Evolutionary conservation across 2,888 invertebrate genomes (phyloP).

Genomic region (Ophion slaviceki): DNA sequence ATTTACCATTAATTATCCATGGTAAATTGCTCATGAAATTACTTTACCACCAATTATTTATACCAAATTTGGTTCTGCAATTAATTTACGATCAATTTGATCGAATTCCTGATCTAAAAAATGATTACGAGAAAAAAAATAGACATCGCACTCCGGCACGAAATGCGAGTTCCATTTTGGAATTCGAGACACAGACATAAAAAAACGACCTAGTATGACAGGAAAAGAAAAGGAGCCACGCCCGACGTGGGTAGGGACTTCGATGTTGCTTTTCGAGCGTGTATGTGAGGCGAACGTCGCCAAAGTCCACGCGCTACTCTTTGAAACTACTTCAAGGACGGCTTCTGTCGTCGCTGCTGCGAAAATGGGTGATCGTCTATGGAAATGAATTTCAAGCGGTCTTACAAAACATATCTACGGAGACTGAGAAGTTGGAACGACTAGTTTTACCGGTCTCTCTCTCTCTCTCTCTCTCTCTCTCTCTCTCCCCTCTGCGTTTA

Average conservation of each 20-base stretch:
- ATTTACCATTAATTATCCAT: background rate
- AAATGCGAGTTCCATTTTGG: conserved; percentile 20
- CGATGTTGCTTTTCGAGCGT: conserved; percentile 52
- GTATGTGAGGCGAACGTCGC: conserved; percentile 62
- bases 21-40: background rate
- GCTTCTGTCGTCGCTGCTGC: conserved; percentile 38
- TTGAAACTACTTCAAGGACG: conserved; percentile 67
- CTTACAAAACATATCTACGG: conserved; percentile 41
- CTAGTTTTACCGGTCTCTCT: conserved; percentile 41
- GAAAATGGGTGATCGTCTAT: conserved; percentile 69
- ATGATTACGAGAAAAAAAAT: conserved; percentile 6
- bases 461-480: background rate
- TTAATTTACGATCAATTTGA: background rate
- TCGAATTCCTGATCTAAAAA: background rate
- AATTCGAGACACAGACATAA: conserved; percentile 51
- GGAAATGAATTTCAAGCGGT: conserved; percentile 65
- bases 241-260: conserved; percentile 46
- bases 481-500: conserved; percentile 5
- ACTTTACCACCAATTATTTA: background rate
- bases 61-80: background rate
- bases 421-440: conserved; percentile 17
- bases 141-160: conserved; percentile 23
- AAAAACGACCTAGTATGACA: conserved; percentile 7
- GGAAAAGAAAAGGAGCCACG: conserved; percentile 58
- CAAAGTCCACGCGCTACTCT: conserved; percentile 58